Evolutionary conservation across 2,888 invertebrate species (phyloP).

Genomic region (Ferrisia virgata): DNA sequence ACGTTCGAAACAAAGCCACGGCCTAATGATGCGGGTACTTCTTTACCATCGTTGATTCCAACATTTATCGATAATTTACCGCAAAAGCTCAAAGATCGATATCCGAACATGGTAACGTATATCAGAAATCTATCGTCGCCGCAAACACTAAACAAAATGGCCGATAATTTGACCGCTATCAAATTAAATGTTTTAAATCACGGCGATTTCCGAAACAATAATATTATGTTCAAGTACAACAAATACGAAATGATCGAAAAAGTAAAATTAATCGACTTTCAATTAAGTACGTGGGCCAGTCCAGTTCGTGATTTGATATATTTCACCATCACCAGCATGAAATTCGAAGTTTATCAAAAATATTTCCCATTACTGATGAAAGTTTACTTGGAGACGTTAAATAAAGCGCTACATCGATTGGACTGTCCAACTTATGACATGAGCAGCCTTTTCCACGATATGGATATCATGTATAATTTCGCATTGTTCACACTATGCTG

Average conservation of each 20-base stretch:
- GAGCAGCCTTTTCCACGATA: neutral
- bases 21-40: neutral
- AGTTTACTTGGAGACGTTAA: constrained; percentile 36
- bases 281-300: constrained; percentile 39
- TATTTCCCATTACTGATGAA: constrained; percentile 28
- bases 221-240: constrained; percentile 47
- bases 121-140: neutral
- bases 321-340: constrained; percentile 44
- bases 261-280: constrained; percentile 46
- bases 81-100: neutral
- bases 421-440: neutral
- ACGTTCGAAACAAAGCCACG: neutral
- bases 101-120: neutral
- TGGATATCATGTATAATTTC: neutral
- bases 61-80: neutral
- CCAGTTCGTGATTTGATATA: constrained; percentile 46
- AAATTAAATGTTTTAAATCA: constrained; percentile 31
- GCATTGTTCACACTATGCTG: neutral
- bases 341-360: constrained; percentile 40
- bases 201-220: neutral
- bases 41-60: too few species aligned
- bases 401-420: constrained; percentile 24
- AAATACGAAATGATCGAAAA: neutral
- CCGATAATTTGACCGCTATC: neutral
- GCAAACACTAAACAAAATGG: neutral